Conservation (phyloP, 2,888 invertebrate species). For the Neoascia interrupta region DNA sequence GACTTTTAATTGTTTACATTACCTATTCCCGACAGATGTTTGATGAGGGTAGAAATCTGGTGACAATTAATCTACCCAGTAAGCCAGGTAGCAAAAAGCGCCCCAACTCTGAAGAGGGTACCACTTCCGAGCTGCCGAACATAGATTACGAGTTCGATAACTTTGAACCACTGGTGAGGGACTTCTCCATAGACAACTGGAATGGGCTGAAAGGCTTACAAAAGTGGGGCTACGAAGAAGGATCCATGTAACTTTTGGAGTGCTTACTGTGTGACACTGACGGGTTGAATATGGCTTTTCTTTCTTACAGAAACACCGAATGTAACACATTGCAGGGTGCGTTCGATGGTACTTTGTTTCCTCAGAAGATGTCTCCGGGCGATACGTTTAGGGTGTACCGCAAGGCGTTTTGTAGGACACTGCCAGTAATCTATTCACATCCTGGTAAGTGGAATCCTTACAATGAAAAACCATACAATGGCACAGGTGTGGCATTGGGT, state of each 20-base stretch:
- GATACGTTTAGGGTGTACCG: constrained; percentile 84
- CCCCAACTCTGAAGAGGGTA: constrained; percentile 71
- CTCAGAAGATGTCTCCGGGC: constrained; percentile 82
- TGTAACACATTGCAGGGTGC: constrained; percentile 86
- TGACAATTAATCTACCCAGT: constrained; percentile 81
- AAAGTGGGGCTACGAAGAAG: constrained; percentile 83
- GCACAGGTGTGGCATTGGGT: no score
- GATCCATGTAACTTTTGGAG: constrained; percentile 75
- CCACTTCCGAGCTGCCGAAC: constrained; percentile 72
- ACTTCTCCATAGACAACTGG: constrained; percentile 83
- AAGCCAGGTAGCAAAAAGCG: constrained; percentile 36
- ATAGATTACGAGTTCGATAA: constrained; percentile 79
- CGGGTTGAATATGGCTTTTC: constrained; percentile 38
- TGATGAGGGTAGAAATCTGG: constrained; percentile 83
- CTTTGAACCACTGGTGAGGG: constrained; percentile 73
- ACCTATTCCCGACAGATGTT: constrained; percentile 81
- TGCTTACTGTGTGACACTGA: no score
- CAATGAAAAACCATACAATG: not conserved
- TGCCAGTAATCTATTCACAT: constrained; percentile 81
- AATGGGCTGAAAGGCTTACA: constrained; percentile 84
- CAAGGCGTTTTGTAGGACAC: constrained; percentile 87
- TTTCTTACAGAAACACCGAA: constrained; percentile 79
- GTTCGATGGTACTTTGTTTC: constrained; percentile 87
- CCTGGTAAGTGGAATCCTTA: constrained; percentile 70
- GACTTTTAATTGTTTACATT: constrained; percentile 51